These are phyloP conservation scores for Perizoma flavofasciatum DNA, from an alignment of 2,888 invertebrate genomes.

Conservation along the genomic window DNA sequence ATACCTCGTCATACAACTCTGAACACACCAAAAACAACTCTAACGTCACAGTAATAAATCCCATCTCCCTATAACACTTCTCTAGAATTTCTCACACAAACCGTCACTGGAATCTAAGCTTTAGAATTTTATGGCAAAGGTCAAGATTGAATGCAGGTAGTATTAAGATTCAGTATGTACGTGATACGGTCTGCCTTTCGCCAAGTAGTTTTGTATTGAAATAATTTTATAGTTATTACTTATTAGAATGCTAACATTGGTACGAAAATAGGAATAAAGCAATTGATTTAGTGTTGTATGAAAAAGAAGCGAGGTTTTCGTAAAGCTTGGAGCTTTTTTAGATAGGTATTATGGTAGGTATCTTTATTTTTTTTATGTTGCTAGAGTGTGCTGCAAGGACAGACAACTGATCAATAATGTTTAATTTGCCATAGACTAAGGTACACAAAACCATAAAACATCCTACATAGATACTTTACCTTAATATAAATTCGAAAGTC, in stretches of 20 bases:
- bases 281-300: slow-evolving; percentile 35
- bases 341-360: too few relatives aligned
- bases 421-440: too few relatives aligned
- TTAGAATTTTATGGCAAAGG: slow-evolving; percentile 45
- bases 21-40: slow-evolving; percentile 41
- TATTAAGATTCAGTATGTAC: slow-evolving; percentile 73
- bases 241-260: slow-evolving; percentile 68
- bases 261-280: slow-evolving; percentile 36
- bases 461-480: too few relatives aligned
- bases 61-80: slow-evolving; percentile 41
- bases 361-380: too few relatives aligned
- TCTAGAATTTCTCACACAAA: slow-evolving; percentile 9
- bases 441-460: too few relatives aligned
- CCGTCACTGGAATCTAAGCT: slow-evolving; percentile 37
- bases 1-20: slow-evolving; percentile 54
- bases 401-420: too few relatives aligned
- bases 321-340: too few relatives aligned
- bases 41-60: slow-evolving; percentile 41
- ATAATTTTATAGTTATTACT: slow-evolving; percentile 82
- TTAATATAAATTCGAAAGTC: too few relatives aligned
- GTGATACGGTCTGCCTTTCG: slow-evolving; percentile 79
- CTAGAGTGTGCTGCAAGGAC: too few relatives aligned
- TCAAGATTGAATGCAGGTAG: slow-evolving; percentile 43
- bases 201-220: slow-evolving; percentile 79
- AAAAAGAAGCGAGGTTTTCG: background rate